Evolutionary conservation across 2,113 vertebrate species (phyloP), one percentile per base, ranked within the genome.

Genomic region (Montifringilla adamsi): DNA sequence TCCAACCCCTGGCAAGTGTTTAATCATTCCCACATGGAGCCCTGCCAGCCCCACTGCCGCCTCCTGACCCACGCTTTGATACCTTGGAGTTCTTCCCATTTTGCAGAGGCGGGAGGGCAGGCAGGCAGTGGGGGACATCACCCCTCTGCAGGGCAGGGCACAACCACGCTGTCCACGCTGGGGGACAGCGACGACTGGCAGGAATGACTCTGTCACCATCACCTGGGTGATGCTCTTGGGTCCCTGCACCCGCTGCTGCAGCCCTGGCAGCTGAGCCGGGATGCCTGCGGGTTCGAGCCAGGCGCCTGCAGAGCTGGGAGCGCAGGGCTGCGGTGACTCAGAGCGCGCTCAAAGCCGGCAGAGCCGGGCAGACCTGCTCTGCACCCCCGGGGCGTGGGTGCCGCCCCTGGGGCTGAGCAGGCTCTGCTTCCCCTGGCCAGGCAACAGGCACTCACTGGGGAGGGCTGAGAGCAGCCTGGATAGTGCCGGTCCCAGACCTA

Each of bases 341-440:
- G 69, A 81, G 89, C 94, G 28, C 58, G 0, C 72, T 59, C 86
- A 83, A 41, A 97, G 92, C 94, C 33, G 47, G 93, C 64, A 75
- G 73, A 95, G 95, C 96, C 72, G 83, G 96, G 95, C 67, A 89
- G 86, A 96, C 96, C 90, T 92, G 96, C 89, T 95, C 77, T 37
- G 84, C 49, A 15, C 75, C 59, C 49, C 35, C 13, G 5, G 44
- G 84, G 7, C 37, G 16, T 3, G 64, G 92, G 76, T 60, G 86
- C 81, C 5, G n/a, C 64, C 75, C 67, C 59, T 43, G 50, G 59
- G 47, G 72, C 74, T 90, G 28, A 62, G 79, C 58, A 62, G 70
- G 30, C 47, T 75, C 31, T 26, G 21, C 39, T 86, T 88, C 22
- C 67, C 56, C 68, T 20, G 43, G 67, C 59, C 17, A 1, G n/a